These are phyloP conservation scores for Drosophila takahashii DNA, from an alignment of 1,140 invertebrate species.

Conservation along the genomic window DNA sequence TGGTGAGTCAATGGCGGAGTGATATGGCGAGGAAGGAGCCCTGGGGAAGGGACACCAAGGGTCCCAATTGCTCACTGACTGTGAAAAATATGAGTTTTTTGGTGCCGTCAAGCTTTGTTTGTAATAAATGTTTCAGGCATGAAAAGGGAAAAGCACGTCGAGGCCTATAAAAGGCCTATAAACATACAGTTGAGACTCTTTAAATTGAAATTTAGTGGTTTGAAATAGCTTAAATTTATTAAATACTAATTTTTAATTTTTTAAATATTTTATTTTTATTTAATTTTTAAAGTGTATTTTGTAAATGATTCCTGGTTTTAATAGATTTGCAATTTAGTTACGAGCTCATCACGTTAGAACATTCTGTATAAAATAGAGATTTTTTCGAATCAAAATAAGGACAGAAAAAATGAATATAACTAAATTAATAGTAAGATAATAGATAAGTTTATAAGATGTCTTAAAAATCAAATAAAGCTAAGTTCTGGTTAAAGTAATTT, in stretches of 20 bases:
- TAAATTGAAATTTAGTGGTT: not conserved
- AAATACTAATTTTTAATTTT: too few relatives aligned
- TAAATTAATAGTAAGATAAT: too few relatives aligned
- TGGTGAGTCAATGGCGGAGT: slow-evolving; percentile 28
- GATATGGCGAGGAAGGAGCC: not conserved
- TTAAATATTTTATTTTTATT: too few relatives aligned
- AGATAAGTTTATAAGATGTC: too few relatives aligned
- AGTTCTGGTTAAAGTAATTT: too few relatives aligned
- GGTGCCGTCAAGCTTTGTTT: slow-evolving; percentile 15
- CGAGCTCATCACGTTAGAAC: too few relatives aligned
- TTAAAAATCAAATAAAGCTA: too few relatives aligned
- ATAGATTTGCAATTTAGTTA: not conserved
- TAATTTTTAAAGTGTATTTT: too few relatives aligned
- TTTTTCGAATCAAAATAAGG: too few relatives aligned
- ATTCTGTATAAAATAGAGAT: too few relatives aligned
- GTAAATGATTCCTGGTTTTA: too few relatives aligned
- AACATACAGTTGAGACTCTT: not conserved
- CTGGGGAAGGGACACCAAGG: slow-evolving; percentile 12
- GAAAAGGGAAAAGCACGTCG: slow-evolving; percentile 19
- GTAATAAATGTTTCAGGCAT: slow-evolving; percentile 60
- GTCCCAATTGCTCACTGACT: slow-evolving; percentile 54
- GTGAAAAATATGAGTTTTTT: slow-evolving; percentile 35
- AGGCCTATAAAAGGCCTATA: not conserved
- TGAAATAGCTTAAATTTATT: not conserved
- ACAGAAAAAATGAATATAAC: too few relatives aligned